These are phyloP conservation scores for Eupithecia abbreviata DNA, from an alignment of 2,888 invertebrate genomes.

Conservation along the genomic window DNA sequence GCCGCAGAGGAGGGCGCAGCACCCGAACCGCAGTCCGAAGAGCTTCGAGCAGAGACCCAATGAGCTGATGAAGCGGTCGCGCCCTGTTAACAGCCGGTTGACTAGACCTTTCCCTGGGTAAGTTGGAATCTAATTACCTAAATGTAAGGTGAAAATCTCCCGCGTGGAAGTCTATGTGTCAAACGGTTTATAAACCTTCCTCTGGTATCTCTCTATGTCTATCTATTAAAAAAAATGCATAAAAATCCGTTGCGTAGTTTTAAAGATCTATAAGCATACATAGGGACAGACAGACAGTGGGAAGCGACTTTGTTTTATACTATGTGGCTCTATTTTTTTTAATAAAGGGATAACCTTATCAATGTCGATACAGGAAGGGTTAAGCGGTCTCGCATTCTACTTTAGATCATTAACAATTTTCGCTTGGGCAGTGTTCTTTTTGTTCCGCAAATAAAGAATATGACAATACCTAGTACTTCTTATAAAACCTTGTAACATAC, in stretches of 20 bases:
- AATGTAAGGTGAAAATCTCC: background rate
- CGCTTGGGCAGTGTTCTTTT: background rate
- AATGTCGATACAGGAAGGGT: background rate
- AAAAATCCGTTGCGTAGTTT: no score
- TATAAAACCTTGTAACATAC: no score
- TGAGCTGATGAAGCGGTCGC: constrained; percentile 65
- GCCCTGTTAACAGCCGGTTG: constrained; percentile 60
- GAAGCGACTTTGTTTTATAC: no score
- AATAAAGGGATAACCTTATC: background rate
- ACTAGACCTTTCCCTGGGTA: constrained; percentile 79
- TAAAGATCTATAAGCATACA: no score
- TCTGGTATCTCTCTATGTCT: no score
- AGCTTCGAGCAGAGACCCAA: constrained; percentile 57
- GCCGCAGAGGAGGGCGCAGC: constrained; percentile 32
- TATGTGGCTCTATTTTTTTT: background rate
- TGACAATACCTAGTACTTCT: no score
- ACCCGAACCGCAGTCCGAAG: constrained; percentile 50
- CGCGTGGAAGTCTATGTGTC: no score
- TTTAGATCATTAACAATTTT: background rate
- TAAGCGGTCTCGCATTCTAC: background rate
- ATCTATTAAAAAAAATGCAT: no score
- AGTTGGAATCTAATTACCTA: constrained; percentile 33
- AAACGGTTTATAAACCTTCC: no score
- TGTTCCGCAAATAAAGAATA: background rate
- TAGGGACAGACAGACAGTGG: no score